Evolutionary conservation across 1,140 invertebrate species (phyloP), one percentile per base, ranked within the genome.

Genomic region (Tenebrio molitor): DNA sequence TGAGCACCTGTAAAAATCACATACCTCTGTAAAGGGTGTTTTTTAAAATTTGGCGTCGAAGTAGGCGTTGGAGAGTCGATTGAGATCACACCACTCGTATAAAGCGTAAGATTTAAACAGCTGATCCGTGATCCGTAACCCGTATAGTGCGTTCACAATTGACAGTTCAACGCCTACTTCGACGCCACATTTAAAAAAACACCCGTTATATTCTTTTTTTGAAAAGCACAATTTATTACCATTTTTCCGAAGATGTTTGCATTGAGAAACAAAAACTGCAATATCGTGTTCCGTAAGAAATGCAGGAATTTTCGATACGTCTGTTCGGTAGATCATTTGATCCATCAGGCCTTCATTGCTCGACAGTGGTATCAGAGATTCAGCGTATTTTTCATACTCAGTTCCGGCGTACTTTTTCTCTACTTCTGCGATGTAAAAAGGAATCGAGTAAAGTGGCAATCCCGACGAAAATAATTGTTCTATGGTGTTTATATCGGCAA

Each of bases 401-500:
- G 66, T 69, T 3, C 42, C 33, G 2, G 0, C 6, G 19, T 69
- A 69, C 10, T 50, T 69, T 39, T 69, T 69, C n/a, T 69, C 14
- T 3, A 69, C 29, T 33, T 69, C 66, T 10, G 7, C 6, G 23
- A 42, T 17, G 8, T 69, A 19, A 53, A 29, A 53, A 0, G 42
- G 66, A 1, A 50, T 15, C 2, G 66, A 44, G 23, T 50, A 50
- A 16, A 69, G 42, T 4, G 33, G 21, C 8, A 50, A 17, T 16
- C 44, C 25, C 8, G 66, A 50, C 8, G 6, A 4, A 46, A 50
- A 21, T 8, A 69, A 0, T 19, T 50, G 8, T 2, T 69, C 42
- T 8, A 69, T 69, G 6, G 66, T 69, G 25, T 69, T 33, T 15
- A 69, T 69, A 1, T 69, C 66, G 8, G 44, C 42, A 7, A 53